Conservation (phyloP, 2,888 invertebrate genomes). For the Nemoura dubitans region DNA sequence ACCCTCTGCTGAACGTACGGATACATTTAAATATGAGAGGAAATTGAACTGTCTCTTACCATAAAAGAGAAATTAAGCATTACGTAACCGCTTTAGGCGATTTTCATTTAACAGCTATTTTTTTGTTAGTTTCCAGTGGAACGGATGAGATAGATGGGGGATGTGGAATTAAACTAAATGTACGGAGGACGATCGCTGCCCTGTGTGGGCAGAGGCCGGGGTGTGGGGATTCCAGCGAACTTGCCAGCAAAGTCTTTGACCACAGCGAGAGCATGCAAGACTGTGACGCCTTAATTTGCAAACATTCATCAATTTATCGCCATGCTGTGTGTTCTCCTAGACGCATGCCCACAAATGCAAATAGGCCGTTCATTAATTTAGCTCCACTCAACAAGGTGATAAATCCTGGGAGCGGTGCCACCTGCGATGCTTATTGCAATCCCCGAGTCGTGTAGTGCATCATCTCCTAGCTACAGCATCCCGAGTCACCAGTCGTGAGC, state of each 20-base stretch:
- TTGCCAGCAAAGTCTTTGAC: constrained; percentile 39
- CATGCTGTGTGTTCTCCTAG: constrained; percentile 21
- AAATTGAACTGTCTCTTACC: constrained; percentile 35
- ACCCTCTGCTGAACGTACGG: constrained; percentile 23
- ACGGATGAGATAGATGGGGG: not conserved
- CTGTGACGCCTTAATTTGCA: constrained; percentile 47
- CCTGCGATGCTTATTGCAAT: constrained; percentile 47
- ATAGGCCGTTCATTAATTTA: constrained; percentile 48
- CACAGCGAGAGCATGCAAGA: constrained; percentile 38
- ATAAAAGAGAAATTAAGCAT: constrained; percentile 36
- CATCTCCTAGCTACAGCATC: constrained; percentile 33
- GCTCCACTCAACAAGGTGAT: constrained; percentile 47
- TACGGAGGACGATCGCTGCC: not conserved
- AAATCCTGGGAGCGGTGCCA: constrained; percentile 46
- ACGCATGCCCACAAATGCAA: constrained; percentile 44
- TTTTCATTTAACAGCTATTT: constrained; percentile 28
- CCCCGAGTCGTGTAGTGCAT: constrained; percentile 9
- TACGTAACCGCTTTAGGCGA: constrained; percentile 19
- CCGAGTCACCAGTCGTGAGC: constrained; percentile 22
- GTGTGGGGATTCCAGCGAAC: not conserved
- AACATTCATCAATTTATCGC: constrained; percentile 50
- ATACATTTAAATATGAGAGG: constrained; percentile 36
- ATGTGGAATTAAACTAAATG: constrained; percentile 1
- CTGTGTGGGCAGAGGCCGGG: not conserved
- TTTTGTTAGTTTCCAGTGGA: constrained; percentile 32